A percentile compares a stretch with the other conserved stretches of the same genome.
Evolutionary conservation across 2,888 invertebrate genomes (phyloP).

Genomic region (Blastobasis lacticolella): DNA sequence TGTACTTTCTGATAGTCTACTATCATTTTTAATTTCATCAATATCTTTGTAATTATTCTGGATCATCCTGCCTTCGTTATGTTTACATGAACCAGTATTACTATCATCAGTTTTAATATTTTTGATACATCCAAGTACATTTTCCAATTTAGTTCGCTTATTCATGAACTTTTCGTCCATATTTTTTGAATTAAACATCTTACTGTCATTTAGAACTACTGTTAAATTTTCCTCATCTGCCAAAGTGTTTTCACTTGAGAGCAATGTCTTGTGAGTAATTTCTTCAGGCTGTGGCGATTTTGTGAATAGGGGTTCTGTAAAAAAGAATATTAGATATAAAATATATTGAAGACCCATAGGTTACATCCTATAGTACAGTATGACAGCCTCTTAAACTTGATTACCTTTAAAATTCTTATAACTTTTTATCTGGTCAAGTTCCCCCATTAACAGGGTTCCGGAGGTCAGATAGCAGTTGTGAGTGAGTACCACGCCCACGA

Average conservation of each 20-base stretch:
- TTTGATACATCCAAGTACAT: slow-evolving; percentile 15
- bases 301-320: no score
- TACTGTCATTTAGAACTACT: background rate
- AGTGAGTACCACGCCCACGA: no score
- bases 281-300: background rate
- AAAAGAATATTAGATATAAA: no score
- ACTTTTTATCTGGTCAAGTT: no score
- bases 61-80: background rate
- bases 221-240: background rate
- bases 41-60: background rate
- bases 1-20: slow-evolving; percentile 20
- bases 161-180: slow-evolving; percentile 30
- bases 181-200: slow-evolving; percentile 7
- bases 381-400: no score
- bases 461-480: no score
- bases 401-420: no score
- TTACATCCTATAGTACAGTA: no score
- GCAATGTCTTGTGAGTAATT: background rate
- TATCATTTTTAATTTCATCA: background rate
- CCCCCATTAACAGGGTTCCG: no score
- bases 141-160: slow-evolving; percentile 46
- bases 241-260: background rate
- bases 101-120: slow-evolving; percentile 13
- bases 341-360: no score
- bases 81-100: background rate